Conservation (phyloP, 1,140 invertebrate species). For the Theocolax elegans region DNA sequence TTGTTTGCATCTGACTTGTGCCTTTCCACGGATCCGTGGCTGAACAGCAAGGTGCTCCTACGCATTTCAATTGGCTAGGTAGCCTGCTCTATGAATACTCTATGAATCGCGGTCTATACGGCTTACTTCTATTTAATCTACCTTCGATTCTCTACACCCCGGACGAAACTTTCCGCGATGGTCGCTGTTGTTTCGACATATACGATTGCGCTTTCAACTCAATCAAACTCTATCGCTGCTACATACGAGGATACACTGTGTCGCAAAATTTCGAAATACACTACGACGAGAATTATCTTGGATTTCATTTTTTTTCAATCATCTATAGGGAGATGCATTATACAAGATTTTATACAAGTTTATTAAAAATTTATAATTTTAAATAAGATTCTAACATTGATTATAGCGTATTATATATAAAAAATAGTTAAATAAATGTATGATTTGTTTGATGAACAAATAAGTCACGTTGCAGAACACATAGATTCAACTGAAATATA, state of each 20-base stretch:
- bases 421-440: no score
- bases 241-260: neutral
- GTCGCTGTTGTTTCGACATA: constrained; percentile 7
- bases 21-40: constrained; percentile 40
- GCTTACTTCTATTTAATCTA: constrained; percentile 25
- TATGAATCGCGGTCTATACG: constrained; percentile 44
- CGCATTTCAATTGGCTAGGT: constrained; percentile 54
- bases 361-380: no score
- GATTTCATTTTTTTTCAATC: no score
- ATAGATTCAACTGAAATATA: no score
- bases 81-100: constrained; percentile 44
- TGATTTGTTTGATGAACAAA: no score
- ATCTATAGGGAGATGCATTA: no score
- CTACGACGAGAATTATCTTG: neutral
- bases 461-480: no score
- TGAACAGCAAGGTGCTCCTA: constrained; percentile 45
- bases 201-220: constrained; percentile 12
- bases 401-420: no score
- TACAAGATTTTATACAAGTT: no score
- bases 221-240: constrained; percentile 16
- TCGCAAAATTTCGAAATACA: no score
- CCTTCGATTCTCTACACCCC: neutral
- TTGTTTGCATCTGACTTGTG: constrained; percentile 50
- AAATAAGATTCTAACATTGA: no score
- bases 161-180: neutral